Evolutionary conservation across 2,797 vertebrate species (phyloP), one percentile per base, ranked within the genome.

Genomic region (Tinamus major): DNA sequence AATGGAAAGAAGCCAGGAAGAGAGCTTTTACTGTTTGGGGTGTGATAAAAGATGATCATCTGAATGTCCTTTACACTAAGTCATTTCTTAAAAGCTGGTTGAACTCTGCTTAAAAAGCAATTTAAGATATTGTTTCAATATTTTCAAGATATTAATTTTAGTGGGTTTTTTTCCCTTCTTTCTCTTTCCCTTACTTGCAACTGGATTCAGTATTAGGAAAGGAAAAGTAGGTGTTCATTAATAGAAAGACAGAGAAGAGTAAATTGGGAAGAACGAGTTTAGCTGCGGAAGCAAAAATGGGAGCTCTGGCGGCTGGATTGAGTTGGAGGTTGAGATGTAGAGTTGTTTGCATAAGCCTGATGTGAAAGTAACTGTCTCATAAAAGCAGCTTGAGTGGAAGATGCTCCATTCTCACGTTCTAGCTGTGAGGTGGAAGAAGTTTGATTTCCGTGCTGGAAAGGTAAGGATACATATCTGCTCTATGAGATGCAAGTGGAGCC

Each of bases 281-380:
- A 90, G 26, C 77, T 86, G 55, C 84, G 42, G 81, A 80, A 87
- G 49, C 67, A 89, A 65, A 93, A 56, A 74, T 76, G 56, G 39
- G 70, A 92, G 67, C 92, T 88, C 0, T 2, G 23, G 67, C 92
- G 85, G 69, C 63, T 90, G 79, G 70, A 93, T 82, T 72, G 89
- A 92, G 77, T 58, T 93, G 87, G 83, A 93, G 94, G 33, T 88
- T 84, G 82, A 78, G 94, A 77, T 89, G 95, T 90, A 81, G 79
- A 63, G 84, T 90, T 90, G 67, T 93, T 91, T 86, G 51, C 89
- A 56, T 56, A 79, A 93, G 61, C 74, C 85, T 94, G 91, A 83
- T 77, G 81, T 84, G 79, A 91, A 83, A 90, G 67, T 93, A 92
- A 84, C 74, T 93, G 85, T 93, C 74, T 93, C 77, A 64, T 86